Base-by-base conservation (phyloP, 2,797 vertebrate species). In the Manis crassicaudata region DNA sequence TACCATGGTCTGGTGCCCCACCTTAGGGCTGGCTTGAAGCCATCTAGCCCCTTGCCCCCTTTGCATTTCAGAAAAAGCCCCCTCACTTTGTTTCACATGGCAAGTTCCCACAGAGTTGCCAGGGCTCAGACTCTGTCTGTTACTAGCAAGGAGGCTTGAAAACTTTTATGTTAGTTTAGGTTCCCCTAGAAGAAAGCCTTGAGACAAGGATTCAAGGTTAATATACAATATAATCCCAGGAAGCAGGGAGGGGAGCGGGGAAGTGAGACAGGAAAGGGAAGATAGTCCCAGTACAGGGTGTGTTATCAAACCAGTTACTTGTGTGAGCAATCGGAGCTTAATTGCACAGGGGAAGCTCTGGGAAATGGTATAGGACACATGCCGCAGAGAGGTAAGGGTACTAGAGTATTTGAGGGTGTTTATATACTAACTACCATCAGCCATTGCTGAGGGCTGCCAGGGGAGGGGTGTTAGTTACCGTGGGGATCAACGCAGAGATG, bases 51-150 rank as follows among this genome's bases (percentile, higher is more conserved):
- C 52, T 83, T 88, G 75, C 29, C 29, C 46, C 20, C 37, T 84
- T 58, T 43, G 50, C 29, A 90, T 84, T 88, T 67, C 40, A 83
- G 88, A 54, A 60, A 54, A 92, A 32, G 23, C 37, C 46, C 75
- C 56, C 5, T 63, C 52, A 46, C 37, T 32, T 90, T 85, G 63
- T 82, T 81, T 50, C n/a, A 52, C 16, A 18, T 37, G 40, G 32
- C 81, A 90, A 84, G 23, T 93, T 92, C 80, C 32, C 87, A 89
- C 83, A 93, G 68, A 40, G 58, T 88, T 91, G 46, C 46, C 72
- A 75, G 56, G 43, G 25, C 54, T 92, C 75, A 87, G 35, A 76
- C 21, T 88, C 58, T 35, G 67, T 76, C 56, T 58, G 17, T 81
- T 82, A 40, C 67, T 92, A 50, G 56, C 50, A 82, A 54, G 60